A percentile compares a stretch with the other conserved stretches of the same genome.
These are phyloP conservation scores for Furcifer pardalis DNA, from an alignment of 2,797 vertebrate genomes.

Conservation along the genomic window DNA sequence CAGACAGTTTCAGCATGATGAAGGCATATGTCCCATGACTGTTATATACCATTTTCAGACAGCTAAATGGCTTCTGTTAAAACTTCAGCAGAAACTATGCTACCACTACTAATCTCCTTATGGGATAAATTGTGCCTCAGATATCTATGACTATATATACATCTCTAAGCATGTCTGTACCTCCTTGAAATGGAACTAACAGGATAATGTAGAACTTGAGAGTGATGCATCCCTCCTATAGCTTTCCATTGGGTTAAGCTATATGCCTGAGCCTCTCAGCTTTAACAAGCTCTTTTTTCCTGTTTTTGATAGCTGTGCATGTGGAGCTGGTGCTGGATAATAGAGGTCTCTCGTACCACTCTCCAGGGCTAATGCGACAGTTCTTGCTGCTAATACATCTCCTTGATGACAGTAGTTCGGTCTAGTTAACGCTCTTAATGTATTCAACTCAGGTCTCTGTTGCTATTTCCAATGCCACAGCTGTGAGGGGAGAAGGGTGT, in stretches of 20 bases:
- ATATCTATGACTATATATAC: not conserved
- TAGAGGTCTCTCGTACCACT: not conserved
- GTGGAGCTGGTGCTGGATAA: not conserved
- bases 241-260: not conserved
- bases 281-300: not conserved
- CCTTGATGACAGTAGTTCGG: not conserved
- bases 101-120: conserved; percentile 9
- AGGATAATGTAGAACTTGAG: not conserved
- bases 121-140: not conserved
- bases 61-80: not conserved
- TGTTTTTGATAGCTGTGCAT: not conserved
- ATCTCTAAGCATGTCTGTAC: not conserved
- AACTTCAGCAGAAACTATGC: not conserved
- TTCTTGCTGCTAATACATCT: not conserved
- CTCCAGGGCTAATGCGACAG: not conserved
- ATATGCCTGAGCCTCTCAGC: not conserved
- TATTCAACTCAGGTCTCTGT: not conserved
- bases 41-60: not conserved
- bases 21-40: not conserved
- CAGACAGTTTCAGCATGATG: not conserved
- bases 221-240: not conserved
- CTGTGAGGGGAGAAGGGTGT: not conserved
- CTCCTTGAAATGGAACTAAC: not conserved
- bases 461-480: conserved; percentile 15
- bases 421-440: conserved; percentile 17